These are phyloP conservation scores for Lucilia sericata DNA, from an alignment of 1,140 invertebrate genomes.

Conservation along the genomic window DNA sequence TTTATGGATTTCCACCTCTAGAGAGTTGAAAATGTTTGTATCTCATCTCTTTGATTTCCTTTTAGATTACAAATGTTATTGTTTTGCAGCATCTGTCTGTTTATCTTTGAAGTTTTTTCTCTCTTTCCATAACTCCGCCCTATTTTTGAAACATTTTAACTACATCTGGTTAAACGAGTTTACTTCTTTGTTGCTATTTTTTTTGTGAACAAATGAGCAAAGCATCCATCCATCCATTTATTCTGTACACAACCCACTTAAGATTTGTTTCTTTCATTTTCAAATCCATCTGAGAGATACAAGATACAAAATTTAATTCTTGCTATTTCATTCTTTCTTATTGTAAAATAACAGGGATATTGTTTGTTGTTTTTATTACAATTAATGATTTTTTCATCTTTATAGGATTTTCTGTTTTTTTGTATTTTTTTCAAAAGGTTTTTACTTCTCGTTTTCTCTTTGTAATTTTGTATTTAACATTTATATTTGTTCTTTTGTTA, in stretches of 20 bases:
- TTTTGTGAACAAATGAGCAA: not conserved
- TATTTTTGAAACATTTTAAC: not conserved
- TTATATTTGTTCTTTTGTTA: constrained; percentile 58
- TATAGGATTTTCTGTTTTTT: not conserved
- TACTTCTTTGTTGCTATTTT: not conserved
- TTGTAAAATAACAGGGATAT: not conserved
- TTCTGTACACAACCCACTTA: not conserved
- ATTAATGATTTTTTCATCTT: not conserved
- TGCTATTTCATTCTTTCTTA: not conserved
- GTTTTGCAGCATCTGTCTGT: not conserved
- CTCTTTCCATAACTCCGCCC: not conserved
- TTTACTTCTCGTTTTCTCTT: not conserved
- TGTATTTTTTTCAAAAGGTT: not conserved
- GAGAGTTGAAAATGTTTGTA: not conserved
- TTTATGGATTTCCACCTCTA: not conserved
- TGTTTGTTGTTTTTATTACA: not conserved
- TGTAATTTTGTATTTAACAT: constrained; percentile 14
- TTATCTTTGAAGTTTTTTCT: too few relatives aligned
- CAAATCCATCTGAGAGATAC: not conserved
- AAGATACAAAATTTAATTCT: not conserved
- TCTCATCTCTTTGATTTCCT: not conserved
- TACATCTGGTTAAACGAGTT: constrained; percentile 2
- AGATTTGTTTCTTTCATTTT: not conserved
- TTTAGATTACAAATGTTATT: not conserved
- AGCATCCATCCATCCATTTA: not conserved